These are phyloP conservation scores for Bedellia somnulentella DNA, from an alignment of 2,888 invertebrate species.

Conservation along the genomic window DNA sequence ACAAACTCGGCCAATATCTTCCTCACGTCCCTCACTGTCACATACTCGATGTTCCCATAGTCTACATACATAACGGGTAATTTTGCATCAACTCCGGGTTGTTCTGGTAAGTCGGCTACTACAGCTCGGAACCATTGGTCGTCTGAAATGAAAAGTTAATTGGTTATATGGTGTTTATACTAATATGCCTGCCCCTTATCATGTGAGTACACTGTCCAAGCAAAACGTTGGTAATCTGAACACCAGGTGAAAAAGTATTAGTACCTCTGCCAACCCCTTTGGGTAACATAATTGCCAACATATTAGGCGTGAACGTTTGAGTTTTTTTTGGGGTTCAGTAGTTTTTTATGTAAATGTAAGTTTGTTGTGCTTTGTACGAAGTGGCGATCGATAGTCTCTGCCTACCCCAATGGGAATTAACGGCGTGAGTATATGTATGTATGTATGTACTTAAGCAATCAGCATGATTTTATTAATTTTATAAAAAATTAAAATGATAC, in stretches of 20 bases:
- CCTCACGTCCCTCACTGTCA: conserved; percentile 19
- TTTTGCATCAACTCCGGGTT: conserved; percentile 17
- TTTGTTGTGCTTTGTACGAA: neutral
- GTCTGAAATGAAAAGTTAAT: conserved; percentile 15
- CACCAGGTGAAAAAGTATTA: too few relatives aligned
- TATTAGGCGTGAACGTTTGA: neutral
- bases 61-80: conserved; percentile 25
- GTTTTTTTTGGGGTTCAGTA: neutral
- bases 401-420: too few relatives aligned
- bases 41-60: conserved; percentile 23
- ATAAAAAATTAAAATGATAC: too few relatives aligned
- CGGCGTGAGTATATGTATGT: too few relatives aligned
- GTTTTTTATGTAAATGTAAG: neutral
- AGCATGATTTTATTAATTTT: neutral
- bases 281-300: neutral
- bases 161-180: neutral
- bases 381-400: neutral
- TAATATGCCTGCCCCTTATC: too few relatives aligned
- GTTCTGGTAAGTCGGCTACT: conserved; percentile 17
- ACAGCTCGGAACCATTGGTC: conserved; percentile 38
- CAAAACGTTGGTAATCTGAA: too few relatives aligned
- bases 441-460: too few relatives aligned
- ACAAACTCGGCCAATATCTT: conserved; percentile 38
- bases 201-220: too few relatives aligned
- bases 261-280: too few relatives aligned